phyloP scores from a whole-genome alignment of 2,888 invertebrate genomes.

The Sisyra terminalis region DNA sequence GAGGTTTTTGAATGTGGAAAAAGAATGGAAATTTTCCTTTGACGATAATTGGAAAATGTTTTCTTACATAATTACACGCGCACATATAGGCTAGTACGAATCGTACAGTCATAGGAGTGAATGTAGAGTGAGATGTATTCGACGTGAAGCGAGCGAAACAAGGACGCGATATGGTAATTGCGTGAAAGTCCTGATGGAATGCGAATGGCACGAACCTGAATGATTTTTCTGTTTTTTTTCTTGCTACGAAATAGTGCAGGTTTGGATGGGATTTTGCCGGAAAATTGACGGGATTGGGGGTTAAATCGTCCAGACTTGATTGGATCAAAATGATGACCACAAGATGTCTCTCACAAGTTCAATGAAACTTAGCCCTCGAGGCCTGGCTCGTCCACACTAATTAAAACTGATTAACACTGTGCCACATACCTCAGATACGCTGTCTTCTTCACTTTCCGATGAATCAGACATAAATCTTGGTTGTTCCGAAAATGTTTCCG shows the following conservation, averaged over 20 bases:
- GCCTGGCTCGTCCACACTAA: slow-evolving; percentile 16
- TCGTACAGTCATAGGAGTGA: too few species aligned
- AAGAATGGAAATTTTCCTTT: too few species aligned
- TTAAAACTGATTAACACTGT: slow-evolving; percentile 15
- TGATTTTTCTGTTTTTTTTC: background rate
- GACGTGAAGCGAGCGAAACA: too few species aligned
- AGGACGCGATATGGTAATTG: too few species aligned
- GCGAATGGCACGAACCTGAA: background rate
- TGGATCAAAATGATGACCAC: slow-evolving; percentile 20
- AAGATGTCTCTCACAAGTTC: slow-evolving; percentile 52
- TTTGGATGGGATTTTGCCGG: background rate
- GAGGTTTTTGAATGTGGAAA: too few species aligned
- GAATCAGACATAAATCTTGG: slow-evolving; percentile 84
- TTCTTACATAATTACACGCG: too few species aligned
- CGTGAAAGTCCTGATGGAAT: too few species aligned
- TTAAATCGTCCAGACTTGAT: slow-evolving; percentile 5
- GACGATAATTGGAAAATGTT: too few species aligned
- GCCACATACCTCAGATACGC: slow-evolving; percentile 79
- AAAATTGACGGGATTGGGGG: slow-evolving; percentile 5
- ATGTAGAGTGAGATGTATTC: too few species aligned
- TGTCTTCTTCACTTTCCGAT: slow-evolving; percentile 92
- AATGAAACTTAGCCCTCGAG: slow-evolving; percentile 29
- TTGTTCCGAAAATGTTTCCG: slow-evolving; percentile 74
- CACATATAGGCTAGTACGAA: too few species aligned
- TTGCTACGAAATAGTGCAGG: background rate